Percentiles rank a stretch among this genome's conserved stretches.
phyloP scores from a whole-genome alignment of 2,888 invertebrate species.

The Fabriciana adippe region DNA sequence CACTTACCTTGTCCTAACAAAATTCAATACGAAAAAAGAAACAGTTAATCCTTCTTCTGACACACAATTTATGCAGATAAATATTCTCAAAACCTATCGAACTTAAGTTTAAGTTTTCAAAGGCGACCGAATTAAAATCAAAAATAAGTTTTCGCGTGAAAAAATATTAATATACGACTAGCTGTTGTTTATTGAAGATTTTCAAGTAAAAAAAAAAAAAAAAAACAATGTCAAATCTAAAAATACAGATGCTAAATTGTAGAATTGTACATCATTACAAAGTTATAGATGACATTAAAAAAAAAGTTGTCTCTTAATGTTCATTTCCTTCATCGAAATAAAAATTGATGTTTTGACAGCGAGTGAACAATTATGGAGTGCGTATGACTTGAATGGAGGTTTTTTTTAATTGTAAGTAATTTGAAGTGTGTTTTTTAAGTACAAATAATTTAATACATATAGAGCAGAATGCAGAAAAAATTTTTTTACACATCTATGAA shows the following conservation, averaged over 20 bases:
- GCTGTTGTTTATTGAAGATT: background rate
- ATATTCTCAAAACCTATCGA: background rate
- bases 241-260: background rate
- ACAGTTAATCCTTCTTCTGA: slow-evolving; percentile 16
- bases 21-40: background rate
- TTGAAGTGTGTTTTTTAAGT: too few relatives aligned
- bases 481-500: too few relatives aligned
- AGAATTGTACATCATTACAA: slow-evolving; percentile 31
- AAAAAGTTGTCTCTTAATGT: background rate
- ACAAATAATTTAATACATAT: too few relatives aligned
- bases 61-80: slow-evolving; percentile 1
- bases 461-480: too few relatives aligned
- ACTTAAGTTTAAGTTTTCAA: background rate
- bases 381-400: too few relatives aligned
- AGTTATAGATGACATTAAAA: slow-evolving; percentile 23
- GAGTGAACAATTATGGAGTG: too few relatives aligned
- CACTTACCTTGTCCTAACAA: slow-evolving; percentile 30
- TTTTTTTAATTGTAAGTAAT: too few relatives aligned
- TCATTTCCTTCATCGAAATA: too few relatives aligned
- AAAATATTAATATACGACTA: background rate
- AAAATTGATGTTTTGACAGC: too few relatives aligned
- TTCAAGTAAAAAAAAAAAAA: background rate
- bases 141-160: background rate
- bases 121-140: background rate
- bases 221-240: background rate